phyloP scores from a whole-genome alignment of 2,113 vertebrate genomes.

The Silurus glanis region DNA sequence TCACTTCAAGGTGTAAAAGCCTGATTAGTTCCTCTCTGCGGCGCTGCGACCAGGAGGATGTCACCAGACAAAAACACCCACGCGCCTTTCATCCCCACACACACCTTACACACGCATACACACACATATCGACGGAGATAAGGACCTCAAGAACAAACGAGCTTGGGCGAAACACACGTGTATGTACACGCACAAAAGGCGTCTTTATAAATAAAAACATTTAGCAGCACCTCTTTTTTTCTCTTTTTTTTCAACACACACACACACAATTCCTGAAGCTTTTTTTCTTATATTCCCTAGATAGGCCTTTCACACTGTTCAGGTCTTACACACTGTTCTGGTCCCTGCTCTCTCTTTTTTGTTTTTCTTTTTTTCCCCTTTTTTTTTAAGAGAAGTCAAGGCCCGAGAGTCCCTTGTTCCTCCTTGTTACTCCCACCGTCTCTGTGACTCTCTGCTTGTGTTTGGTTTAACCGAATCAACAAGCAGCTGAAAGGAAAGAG shows the following conservation, averaged over 20 bases:
- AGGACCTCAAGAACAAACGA: conserved; percentile 42
- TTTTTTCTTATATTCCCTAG: conserved; percentile 36
- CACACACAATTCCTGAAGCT: background rate
- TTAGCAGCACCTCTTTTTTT: conserved; percentile 20
- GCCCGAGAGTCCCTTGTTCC: background rate
- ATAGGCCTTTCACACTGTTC: background rate
- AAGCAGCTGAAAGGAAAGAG: conserved; percentile 53
- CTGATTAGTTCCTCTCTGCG: conserved; percentile 71
- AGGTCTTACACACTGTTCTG: background rate
- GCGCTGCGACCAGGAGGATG: conserved; percentile 58
- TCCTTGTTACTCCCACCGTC: background rate
- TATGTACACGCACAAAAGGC: conserved; percentile 51
- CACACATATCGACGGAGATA: conserved; percentile 60
- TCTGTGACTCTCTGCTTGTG: conserved; percentile 58
- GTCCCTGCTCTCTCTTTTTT: no score
- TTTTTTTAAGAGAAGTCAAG: background rate
- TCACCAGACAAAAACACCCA: conserved; percentile 59
- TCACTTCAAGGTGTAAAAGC: conserved; percentile 70
- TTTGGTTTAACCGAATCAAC: conserved; percentile 74
- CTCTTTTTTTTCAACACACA: background rate
- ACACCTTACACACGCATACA: conserved; percentile 63
- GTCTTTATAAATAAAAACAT: conserved; percentile 40
- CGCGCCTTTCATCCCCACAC: conserved; percentile 58
- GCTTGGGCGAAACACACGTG: conserved; percentile 19
- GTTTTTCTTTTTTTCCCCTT: background rate